Base-by-base conservation (phyloP, 1,140 invertebrate species). In the Bombus sylvicola region DNA sequence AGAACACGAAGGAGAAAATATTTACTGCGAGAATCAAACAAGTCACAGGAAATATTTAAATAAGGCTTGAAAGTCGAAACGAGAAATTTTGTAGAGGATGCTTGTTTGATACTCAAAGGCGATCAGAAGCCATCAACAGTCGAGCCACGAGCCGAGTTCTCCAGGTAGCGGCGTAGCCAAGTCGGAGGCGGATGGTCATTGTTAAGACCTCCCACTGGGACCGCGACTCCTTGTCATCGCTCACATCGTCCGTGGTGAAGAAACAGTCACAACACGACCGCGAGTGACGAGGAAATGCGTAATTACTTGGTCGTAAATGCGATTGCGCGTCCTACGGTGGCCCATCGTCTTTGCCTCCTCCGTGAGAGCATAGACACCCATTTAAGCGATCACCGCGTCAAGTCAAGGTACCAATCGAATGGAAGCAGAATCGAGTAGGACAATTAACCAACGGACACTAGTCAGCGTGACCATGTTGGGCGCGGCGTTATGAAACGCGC, bases 141-240 rank as follows among this genome's bases (percentile, higher is more conserved):
- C 12, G 57, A 5, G 89, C 86, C 88, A 90, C 89, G 89, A 90
- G 89, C 89, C 88, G 57, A 80, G 83, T 86, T 81, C 89, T 90
- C 89, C 89, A 90, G 89, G 89, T 90, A 90, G 89, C 89, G 79
- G 86, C 86, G 76, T 81, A 86, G 74, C 87, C 89, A 87, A 91
- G 87, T 91, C 83, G 88, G 86, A 92, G 92, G 87, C 88, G 91
- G 90, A 92, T 92, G 88, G 90, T 88, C 91, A 92, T 92, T 92
- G 92, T 92, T 87, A 86, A 88, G 92, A 92, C 92, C 92, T 92
- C 92, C 92, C 91, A 92, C 91, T 75, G 92, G 89, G 92, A 72
- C 87, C 81, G 89, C 90, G 90, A 92, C 91, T 92, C 91, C 92
- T 91, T 92, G 92, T 92, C 92, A 92, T 92, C 92, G 91, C 91